phyloP scores from a whole-genome alignment of 2,113 vertebrate species.

The Tragelaphus strepsiceros region DNA sequence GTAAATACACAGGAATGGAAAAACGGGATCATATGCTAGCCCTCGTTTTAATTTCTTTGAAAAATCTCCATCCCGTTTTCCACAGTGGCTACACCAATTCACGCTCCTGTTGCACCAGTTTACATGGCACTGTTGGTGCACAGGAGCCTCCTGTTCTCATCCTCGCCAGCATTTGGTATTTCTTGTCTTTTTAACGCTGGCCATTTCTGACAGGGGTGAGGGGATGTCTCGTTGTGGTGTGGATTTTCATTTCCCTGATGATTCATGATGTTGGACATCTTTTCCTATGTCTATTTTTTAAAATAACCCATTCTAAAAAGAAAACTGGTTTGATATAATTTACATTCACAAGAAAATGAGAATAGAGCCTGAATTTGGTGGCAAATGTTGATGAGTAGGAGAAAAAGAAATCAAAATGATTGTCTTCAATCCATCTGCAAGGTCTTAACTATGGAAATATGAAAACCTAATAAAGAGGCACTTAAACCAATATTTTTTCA shows the following conservation, averaged over 20 bases:
- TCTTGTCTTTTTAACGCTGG: background rate
- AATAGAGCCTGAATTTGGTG: background rate
- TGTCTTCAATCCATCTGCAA: background rate
- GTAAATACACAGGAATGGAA: background rate
- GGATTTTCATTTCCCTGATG: background rate
- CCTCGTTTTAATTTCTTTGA: background rate
- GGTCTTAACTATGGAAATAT: background rate
- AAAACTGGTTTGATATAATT: background rate
- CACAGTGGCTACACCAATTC: background rate
- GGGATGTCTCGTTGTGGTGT: background rate
- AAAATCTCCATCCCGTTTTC: too few species aligned
- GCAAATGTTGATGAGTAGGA: background rate
- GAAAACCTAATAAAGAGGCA: background rate
- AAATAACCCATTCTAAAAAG: background rate
- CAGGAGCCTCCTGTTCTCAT: background rate
- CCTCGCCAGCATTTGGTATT: background rate
- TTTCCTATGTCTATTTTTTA: background rate
- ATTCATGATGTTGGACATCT: background rate
- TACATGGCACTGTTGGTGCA: background rate
- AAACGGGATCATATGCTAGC: background rate
- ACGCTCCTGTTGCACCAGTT: background rate
- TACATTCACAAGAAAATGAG: background rate
- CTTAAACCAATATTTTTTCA: background rate
- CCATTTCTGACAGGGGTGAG: background rate
- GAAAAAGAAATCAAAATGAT: background rate